Base-by-base conservation (phyloP, 2,797 vertebrate genomes). In the Halcyon leucocephala region DNA sequence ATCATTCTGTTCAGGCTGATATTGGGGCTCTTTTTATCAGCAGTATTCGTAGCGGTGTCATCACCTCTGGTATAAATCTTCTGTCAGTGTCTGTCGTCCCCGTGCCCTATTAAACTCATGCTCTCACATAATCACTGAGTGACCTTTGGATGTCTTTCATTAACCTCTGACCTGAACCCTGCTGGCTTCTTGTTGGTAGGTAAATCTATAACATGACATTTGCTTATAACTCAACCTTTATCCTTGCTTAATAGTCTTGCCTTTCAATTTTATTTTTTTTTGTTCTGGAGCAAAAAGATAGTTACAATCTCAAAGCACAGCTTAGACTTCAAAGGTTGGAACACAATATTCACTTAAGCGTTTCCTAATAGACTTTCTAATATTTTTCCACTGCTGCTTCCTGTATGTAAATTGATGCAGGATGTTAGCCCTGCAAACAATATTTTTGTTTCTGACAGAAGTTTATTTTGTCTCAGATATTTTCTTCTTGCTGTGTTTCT, bases 121-220 rank as follows among this genome's bases (percentile, higher is more conserved):
- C 98, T 98, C 98, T 97, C 98, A 98, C 98, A 97, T 98, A 98
- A 99, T 99, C 98, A 98, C 97, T 81, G 97, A 95, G 97, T 98
- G 99, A 99, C 99, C 98, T 98, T 98, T 99, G 98, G 85, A 98
- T 99, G 99, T 99, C 99, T 99, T 98, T 99, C 98, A 99, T 99
- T 99, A 99, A 99, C 99, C 99, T 98, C 97, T 99, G 98, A 99
- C 98, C 99, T 97, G 95, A 98, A 96, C 97, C 98, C 97, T 54
- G 93, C 98, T 98, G 97, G 94, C 98, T 98, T 97, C 98, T 98
- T 98, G 98, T 98, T 98, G 97, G 98, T 98, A 98, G 98, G 98
- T 97, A 98, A 98, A 98, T 98, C 97, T 98, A 94, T 97, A 97
- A 98, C 97, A 97, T 98, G 98, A 98, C 98, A 98, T 98, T 98